Conservation (phyloP, 1,140 invertebrate genomes). For the Leptinotarsa defecta region DNA sequence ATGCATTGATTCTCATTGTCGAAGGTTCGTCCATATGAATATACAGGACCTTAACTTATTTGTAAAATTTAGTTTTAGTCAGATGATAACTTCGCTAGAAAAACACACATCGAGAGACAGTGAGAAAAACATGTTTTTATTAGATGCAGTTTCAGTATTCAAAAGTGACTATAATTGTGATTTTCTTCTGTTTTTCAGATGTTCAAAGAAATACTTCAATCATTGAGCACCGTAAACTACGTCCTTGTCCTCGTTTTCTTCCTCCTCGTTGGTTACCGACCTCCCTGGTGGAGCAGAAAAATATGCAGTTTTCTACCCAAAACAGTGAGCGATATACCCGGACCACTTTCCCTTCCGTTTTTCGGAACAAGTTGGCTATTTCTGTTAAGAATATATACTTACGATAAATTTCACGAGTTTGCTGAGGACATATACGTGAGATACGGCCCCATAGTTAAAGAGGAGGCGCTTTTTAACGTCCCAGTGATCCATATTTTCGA, state of each 20-base stretch:
- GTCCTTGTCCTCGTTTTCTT: slow-evolving; percentile 36
- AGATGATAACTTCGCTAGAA: too few species aligned
- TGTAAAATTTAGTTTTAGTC: too few species aligned
- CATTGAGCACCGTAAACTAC: slow-evolving; percentile 28
- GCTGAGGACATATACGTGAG: slow-evolving; percentile 72
- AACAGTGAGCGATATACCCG: slow-evolving; percentile 64
- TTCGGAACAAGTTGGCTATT: slow-evolving; percentile 85
- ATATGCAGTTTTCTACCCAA: slow-evolving; percentile 22
- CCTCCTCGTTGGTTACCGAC: slow-evolving; percentile 42
- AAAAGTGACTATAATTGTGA: background rate
- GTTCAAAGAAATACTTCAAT: slow-evolving; percentile 33
- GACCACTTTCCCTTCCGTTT: slow-evolving; percentile 73
- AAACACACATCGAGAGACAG: too few species aligned
- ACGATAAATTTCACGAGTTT: slow-evolving; percentile 78
- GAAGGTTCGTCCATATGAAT: too few species aligned
- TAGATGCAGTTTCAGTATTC: too few species aligned
- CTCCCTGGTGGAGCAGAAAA: slow-evolving; percentile 42
- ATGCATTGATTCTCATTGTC: too few species aligned
- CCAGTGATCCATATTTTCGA: slow-evolving; percentile 78
- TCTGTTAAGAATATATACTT: slow-evolving; percentile 66
- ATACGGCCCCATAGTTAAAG: slow-evolving; percentile 78
- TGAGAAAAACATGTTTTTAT: too few species aligned
- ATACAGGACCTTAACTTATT: too few species aligned
- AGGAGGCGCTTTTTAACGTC: slow-evolving; percentile 75
- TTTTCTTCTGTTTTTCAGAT: slow-evolving; percentile 33